Evolutionary conservation across 2,888 invertebrate species (phyloP).

Genomic region (Orthosia cruda): DNA sequence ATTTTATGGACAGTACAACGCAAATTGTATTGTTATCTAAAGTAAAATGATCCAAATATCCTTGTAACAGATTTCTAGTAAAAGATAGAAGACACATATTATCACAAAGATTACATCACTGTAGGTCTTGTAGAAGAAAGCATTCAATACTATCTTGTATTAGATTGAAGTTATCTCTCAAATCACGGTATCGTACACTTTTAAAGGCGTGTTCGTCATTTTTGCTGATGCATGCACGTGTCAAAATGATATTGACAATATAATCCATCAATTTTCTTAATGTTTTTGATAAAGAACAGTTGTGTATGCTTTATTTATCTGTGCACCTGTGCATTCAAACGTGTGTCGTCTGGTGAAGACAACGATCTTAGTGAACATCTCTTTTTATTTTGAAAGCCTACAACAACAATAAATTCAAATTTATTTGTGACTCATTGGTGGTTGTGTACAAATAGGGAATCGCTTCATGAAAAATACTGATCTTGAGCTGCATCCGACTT

Average conservation of each 20-base stretch:
- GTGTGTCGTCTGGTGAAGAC: not conserved
- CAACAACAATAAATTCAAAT: not conserved
- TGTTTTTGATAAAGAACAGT: constrained; percentile 3
- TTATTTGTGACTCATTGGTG: not conserved
- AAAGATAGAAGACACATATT: constrained; percentile 28
- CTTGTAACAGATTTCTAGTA: constrained; percentile 59
- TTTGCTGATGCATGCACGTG: not conserved
- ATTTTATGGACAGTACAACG: not conserved
- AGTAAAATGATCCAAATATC: constrained; percentile 30
- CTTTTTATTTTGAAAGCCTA: not conserved
- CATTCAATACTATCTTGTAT: constrained; percentile 6
- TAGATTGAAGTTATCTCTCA: constrained; percentile 32
- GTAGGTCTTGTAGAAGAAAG: constrained; percentile 34
- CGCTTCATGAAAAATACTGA: not conserved
- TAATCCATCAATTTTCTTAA: constrained; percentile 17
- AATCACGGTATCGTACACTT: constrained; percentile 25
- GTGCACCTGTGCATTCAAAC: not conserved
- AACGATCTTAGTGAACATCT: not conserved
- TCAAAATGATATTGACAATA: not conserved
- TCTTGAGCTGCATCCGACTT: too few relatives aligned
- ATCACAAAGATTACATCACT: constrained; percentile 43
- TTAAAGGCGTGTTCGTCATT: not conserved
- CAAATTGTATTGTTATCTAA: constrained; percentile 39
- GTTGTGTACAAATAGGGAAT: not conserved
- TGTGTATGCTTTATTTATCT: not conserved